Evolutionary conservation across 2,113 vertebrate genomes (phyloP), one percentile per base, ranked within the genome.

Genomic region (Indicator indicator): DNA sequence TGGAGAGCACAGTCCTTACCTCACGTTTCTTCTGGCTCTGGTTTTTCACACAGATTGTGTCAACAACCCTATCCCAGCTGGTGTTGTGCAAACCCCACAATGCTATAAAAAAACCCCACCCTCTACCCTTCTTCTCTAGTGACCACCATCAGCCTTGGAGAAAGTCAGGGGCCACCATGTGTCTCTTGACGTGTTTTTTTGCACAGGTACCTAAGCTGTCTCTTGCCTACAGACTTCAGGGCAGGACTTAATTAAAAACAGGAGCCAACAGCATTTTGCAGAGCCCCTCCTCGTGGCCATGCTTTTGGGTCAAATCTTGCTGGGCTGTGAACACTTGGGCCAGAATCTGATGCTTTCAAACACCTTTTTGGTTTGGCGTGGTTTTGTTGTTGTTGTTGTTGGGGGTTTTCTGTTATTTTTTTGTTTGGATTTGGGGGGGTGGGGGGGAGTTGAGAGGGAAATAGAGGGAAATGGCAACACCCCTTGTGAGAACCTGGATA

Each of bases 401-500:
- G 42, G 42, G 42, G 42, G 16, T 44, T 44, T 44, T 19, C 7
- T 16, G 18, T 19, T 19, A 3, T 5, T 52, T 24, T 13, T 52
- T 24, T 24, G 36, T 36, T 36, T 36, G 36, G 36, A 8, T 36
- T 48, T 48, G 48, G 48, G 21, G 48, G 20, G 48, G n/a, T n/a
- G n/a, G 36, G 36, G 36, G 36, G 36, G 36, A 36, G 8, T n/a
- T 14, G 7, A 13, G 12, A 17, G 5, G 5, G 3, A 8, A 77
- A 75, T 5, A 54, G 55, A 85, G 36, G 48, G 36, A 75, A 93
- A 92, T 5, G 28, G 32, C 28, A 79, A 48, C 67, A 78, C 84
- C 64, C 44, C 67, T 54, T 55, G 56, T 87, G 67, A 93, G 83
- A 95, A 94, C 56, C 20, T 64, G 44, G 71, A 40, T 73, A 54